These are phyloP conservation scores for Aldrovandia affinis DNA, from an alignment of 2,797 vertebrate species.

Conservation along the genomic window DNA sequence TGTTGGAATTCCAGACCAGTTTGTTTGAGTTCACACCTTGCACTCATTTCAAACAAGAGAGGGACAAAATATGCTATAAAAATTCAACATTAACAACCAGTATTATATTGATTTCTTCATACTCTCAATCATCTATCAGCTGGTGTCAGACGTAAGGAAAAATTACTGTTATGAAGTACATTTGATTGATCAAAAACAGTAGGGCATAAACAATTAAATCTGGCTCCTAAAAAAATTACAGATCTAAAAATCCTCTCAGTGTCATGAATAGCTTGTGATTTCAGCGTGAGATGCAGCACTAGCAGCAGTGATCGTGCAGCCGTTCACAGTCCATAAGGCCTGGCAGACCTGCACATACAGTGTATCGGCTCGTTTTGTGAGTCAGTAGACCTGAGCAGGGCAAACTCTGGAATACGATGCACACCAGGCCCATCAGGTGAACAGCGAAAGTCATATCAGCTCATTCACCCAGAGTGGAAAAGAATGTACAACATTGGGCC, in stretches of 20 bases:
- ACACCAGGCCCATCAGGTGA: neutral
- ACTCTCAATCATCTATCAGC: neutral
- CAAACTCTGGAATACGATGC: neutral
- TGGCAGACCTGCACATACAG: neutral
- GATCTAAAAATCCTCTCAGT: neutral
- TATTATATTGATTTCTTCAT: too few relatives aligned
- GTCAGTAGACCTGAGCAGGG: neutral
- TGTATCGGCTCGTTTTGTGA: neutral
- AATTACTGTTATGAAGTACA: neutral
- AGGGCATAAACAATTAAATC: neutral
- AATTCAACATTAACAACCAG: neutral
- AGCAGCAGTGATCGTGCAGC: neutral
- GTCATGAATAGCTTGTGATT: neutral
- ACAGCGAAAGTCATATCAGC: neutral
- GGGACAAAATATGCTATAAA: neutral
- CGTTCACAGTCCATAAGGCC: neutral
- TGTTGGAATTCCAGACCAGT: neutral
- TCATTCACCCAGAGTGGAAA: neutral
- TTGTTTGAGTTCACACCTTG: neutral
- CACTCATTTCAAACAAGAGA: neutral
- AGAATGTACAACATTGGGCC: neutral
- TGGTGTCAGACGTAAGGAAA: neutral
- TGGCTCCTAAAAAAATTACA: neutral
- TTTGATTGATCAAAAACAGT: neutral
- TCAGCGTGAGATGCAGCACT: neutral